phyloP scores from a whole-genome alignment of 2,113 vertebrate species.

The Zosterops lateralis region DNA sequence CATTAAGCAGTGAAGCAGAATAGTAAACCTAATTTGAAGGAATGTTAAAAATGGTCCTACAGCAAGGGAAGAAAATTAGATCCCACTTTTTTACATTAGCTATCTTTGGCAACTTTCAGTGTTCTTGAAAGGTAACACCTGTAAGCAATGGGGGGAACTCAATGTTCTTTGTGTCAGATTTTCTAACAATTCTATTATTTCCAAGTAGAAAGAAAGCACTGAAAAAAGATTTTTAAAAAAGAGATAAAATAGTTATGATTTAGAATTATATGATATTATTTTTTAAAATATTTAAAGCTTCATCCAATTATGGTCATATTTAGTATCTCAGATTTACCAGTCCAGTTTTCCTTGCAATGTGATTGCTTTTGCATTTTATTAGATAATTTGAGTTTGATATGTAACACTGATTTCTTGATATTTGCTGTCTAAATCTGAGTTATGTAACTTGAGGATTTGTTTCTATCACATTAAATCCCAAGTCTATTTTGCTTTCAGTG shows the following conservation, averaged over 20 bases:
- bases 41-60: constrained; percentile 15
- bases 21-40: constrained; percentile 13
- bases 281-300: not conserved
- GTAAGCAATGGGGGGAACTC: rapidly evolving
- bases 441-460: not conserved
- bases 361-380: not conserved
- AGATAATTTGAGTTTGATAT: not conserved
- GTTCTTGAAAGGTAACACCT: not conserved
- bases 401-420: not conserved
- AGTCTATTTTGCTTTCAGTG: not conserved
- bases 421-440: not conserved
- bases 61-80: not conserved
- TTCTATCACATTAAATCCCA: not conserved
- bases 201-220: not conserved
- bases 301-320: not conserved
- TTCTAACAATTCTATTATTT: not conserved
- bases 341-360: not conserved
- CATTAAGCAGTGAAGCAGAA: constrained; percentile 27
- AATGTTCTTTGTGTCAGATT: not conserved
- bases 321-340: not conserved
- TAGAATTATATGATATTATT: not conserved
- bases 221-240: not conserved
- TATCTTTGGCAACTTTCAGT: not conserved
- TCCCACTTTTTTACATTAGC: not conserved
- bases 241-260: not conserved